Evolutionary conservation across 2,113 vertebrate species (phyloP), one percentile per base, ranked within the genome.

Genomic region (Plecturocebus donacophilus): DNA sequence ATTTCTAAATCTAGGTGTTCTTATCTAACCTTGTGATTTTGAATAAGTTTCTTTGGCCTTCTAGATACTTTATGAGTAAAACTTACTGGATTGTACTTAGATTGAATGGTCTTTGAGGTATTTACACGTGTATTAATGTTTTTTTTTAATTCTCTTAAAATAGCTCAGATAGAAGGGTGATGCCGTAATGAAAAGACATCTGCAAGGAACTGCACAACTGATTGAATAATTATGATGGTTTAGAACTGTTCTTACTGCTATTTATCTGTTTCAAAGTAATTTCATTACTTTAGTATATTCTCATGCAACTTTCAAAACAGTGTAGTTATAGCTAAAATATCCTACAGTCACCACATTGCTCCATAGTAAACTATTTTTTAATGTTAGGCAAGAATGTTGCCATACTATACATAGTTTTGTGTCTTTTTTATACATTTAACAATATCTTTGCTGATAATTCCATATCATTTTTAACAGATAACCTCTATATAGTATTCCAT

Each of bases 1-100:
- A n/a, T 58, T 77, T 94, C 75, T 83, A 70, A 16, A 68, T 94
- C n/a, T 66, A 75, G 27, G 45, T 77, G 35, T 54, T 13, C 45
- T 87, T 56, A 87, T 30, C 47, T 91, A 87, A 68, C 27, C 92
- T 88, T 94, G 70, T n/a, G 77, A 64, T 95, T 23, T 83, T 84
- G 21, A 94, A 54, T 19, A 79, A 47, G 13, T 40, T 68, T 68
- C 70, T 52, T 79, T 87, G 47, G 21, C 49, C 7, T 90, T 85
- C 40, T 35, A 49, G 3, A 68, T 95, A 76, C 13, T 86, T 86
- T 85, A 68, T 20, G 8, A 9, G 19, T 86, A 86, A 86, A 86
- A 80, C 21, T 35, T 21, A 14, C 5, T 40, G 52, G 35, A 30
- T 35, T 85, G 35, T 84, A 32, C 32, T 85, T 77, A 38, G n/a